A percentile compares a stretch with the other conserved stretches of the same genome.
Conservation (phyloP, 2,888 invertebrate genomes). For the Diadromus collaris region DNA sequence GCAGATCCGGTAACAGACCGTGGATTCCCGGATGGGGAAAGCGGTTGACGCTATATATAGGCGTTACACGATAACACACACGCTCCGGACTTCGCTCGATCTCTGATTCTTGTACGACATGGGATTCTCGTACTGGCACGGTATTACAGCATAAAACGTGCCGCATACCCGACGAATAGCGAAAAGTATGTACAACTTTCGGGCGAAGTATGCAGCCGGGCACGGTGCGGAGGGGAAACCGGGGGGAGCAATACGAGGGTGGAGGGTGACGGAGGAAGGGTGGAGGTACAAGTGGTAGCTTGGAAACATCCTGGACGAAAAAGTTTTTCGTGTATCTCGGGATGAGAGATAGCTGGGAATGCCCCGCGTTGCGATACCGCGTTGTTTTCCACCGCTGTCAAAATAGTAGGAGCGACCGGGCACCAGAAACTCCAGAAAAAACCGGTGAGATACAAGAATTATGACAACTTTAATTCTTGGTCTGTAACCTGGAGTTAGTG, state of each 20-base stretch:
- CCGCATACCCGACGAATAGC: neutral
- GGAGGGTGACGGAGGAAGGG: conserved; percentile 1
- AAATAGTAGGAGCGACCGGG: conserved; percentile 16
- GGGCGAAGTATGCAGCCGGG: conserved; percentile 22
- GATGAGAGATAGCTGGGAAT: conserved; percentile 35
- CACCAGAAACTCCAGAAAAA: neutral
- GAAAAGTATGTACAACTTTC: conserved; percentile 49
- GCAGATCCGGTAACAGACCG: neutral
- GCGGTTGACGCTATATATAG: neutral
- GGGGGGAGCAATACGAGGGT: conserved; percentile 14
- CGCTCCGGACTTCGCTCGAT: neutral
- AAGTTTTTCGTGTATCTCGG: conserved; percentile 56
- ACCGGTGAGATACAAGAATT: conserved; percentile 27
- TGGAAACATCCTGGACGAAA: conserved; percentile 43
- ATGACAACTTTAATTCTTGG: conserved; percentile 31
- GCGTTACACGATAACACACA: neutral
- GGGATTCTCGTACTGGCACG: neutral
- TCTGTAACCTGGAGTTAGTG: neutral
- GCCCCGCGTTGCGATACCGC: conserved; percentile 3
- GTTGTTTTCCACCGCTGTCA: conserved; percentile 30
- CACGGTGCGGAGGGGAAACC: conserved; percentile 14
- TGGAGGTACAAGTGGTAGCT: conserved; percentile 35
- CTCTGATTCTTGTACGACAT: conserved; percentile 35
- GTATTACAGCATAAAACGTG: conserved; percentile 12
- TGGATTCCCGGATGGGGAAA: neutral